Evolutionary conservation across 2,888 invertebrate genomes (phyloP), one percentile per base, ranked within the genome.

Genomic region (Drosophila longiperda): DNA sequence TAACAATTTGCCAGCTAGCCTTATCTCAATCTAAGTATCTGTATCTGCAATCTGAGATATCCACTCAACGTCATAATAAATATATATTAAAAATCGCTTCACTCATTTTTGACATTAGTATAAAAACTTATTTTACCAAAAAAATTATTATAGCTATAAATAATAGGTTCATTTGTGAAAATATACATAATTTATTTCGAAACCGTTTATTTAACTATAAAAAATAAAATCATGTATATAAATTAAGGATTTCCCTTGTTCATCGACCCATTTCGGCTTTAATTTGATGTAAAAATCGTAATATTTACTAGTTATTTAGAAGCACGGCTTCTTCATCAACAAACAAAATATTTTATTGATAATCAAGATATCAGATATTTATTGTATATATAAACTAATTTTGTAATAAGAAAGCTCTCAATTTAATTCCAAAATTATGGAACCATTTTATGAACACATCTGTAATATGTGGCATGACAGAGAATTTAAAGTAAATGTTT

Each of bases 1-100:
- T 78, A 76, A 74, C 76, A 79, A 66, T 66, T 73, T 66, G 59
- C 58, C 55, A 57, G 57, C 58, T 60, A 17, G 33, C 54, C 60
- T 38, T 53, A 50, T 55, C 32, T 54, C 54, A 34, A 20, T n/a
- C n/a, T 15, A 2, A 50, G 15, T 29, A 42, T 42, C 57, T 57
- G 1, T 32, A 20, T 26, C 34, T 61, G 9, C 33, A 26, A 33
- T 26, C 7, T 17, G 45, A 20, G 49, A 8, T 45, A 5, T 12
- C 7, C 20, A 34, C 33, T 48, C 15, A 52, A 40, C 29, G 33
- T 40, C 59, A 55, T 40, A 50, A 60, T 49, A 55, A 52, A 50
- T 38, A 11, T 54, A 23, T 17, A 26, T 36, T 48, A 23, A 12
- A 12, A 34, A 42, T 50, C 23, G 17, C 15, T 49, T 40, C 15